Evolutionary conservation across 2,888 invertebrate species (phyloP).

Genomic region (Meloe dianella): DNA sequence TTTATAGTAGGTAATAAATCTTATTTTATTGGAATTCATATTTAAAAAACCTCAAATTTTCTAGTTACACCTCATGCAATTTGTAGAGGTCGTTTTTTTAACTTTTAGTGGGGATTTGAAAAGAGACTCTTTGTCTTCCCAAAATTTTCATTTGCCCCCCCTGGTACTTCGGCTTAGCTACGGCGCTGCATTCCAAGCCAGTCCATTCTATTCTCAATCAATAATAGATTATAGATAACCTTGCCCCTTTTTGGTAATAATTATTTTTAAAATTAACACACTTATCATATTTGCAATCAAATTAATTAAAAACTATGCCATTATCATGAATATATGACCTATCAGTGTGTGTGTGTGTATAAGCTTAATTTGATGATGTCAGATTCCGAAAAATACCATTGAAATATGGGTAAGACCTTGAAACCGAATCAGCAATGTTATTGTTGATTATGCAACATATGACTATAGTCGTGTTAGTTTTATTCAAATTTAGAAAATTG

Average conservation of each 20-base stretch:
- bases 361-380: slow-evolving; percentile 5
- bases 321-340: not conserved
- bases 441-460: not conserved
- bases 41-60: no score
- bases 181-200: no score
- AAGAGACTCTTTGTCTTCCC: no score
- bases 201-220: no score
- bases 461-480: not conserved
- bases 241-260: slow-evolving; percentile 5
- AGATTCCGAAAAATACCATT: slow-evolving; percentile 7
- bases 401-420: slow-evolving; percentile 8
- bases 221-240: not conserved
- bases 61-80: no score
- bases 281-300: slow-evolving; percentile 1
- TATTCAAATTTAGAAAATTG: not conserved
- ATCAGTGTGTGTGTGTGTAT: not conserved
- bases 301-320: not conserved
- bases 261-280: not conserved
- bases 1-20: no score
- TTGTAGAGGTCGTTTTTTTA: no score
- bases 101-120: no score
- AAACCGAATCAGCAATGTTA: slow-evolving; percentile 1
- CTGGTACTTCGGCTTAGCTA: no score
- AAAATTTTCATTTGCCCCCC: no score
- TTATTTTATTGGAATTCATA: no score